Evolutionary conservation across 2,797 vertebrate species (phyloP).

Genomic region (Megalops cyprinoides): DNA sequence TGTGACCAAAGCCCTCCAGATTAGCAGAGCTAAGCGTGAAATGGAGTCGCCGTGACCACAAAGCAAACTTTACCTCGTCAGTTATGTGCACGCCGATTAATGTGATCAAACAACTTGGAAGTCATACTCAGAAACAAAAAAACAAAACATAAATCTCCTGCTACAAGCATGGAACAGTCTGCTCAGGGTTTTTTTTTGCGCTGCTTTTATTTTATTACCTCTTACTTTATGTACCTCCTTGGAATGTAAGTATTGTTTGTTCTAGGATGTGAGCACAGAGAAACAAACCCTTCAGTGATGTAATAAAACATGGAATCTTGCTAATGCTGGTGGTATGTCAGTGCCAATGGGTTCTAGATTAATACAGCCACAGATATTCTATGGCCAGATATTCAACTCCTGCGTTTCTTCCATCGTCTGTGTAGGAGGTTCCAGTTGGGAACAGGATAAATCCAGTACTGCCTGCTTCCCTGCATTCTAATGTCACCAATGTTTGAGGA

Average conservation of each 20-base stretch:
- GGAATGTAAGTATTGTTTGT: constrained; percentile 5
- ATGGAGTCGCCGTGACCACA: constrained; percentile 32
- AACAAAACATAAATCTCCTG: background rate
- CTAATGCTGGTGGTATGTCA: too few species aligned
- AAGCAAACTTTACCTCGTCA: constrained; percentile 2
- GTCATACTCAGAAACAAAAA: background rate
- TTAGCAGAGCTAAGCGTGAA: constrained; percentile 17
- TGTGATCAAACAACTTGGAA: constrained; percentile 16
- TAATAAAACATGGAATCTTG: background rate
- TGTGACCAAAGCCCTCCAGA: constrained; percentile 43
- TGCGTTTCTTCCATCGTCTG: too few species aligned
- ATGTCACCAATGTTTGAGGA: too few species aligned
- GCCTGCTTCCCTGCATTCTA: too few species aligned
- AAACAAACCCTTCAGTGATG: background rate
- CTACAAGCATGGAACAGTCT: background rate
- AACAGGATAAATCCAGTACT: too few species aligned
- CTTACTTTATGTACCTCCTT: too few species aligned
- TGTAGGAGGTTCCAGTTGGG: too few species aligned
- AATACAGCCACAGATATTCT: too few species aligned
- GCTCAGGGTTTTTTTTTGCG: background rate
- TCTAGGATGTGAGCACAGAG: background rate
- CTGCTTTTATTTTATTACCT: background rate
- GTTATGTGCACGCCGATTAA: constrained; percentile 23
- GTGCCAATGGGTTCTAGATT: too few species aligned
- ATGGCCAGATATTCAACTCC: too few species aligned